Conservation (phyloP, 2,888 invertebrate genomes). For the Phlogophora meticulosa region DNA sequence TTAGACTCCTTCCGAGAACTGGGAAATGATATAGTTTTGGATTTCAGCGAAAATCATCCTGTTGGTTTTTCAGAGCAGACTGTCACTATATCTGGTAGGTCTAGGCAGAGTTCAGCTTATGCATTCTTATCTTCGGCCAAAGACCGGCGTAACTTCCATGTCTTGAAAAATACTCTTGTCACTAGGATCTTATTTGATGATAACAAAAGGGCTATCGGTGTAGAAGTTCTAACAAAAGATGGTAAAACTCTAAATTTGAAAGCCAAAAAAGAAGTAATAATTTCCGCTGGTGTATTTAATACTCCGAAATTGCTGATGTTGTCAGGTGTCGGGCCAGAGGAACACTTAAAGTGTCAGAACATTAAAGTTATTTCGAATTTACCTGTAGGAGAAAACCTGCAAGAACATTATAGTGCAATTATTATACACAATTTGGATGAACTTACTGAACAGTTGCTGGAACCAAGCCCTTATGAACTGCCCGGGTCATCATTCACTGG, state of each 20-base stretch:
- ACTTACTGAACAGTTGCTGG: constrained; percentile 78
- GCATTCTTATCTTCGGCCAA: constrained; percentile 73
- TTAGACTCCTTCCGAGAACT: constrained; percentile 78
- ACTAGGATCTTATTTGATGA: constrained; percentile 67
- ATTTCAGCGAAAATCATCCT: constrained; percentile 72
- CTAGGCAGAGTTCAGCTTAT: constrained; percentile 82
- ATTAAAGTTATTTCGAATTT: constrained; percentile 69
- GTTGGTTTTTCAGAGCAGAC: constrained; percentile 68
- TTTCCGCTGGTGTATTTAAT: constrained; percentile 73
- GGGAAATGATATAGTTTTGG: constrained; percentile 74
- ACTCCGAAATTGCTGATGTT: constrained; percentile 73
- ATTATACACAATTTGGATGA: constrained; percentile 60
- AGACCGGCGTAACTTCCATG: constrained; percentile 66
- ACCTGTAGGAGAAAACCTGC: constrained; percentile 74
- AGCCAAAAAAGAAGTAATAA: constrained; percentile 70
- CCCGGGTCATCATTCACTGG: constrained; percentile 62
- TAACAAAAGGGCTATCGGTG: constrained; percentile 61
- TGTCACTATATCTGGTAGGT: constrained; percentile 68
- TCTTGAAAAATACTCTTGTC: constrained; percentile 68
- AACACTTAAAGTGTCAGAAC: constrained; percentile 64
- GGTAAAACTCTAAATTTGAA: constrained; percentile 58
- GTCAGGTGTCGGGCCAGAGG: constrained; percentile 73
- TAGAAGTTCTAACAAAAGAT: constrained; percentile 59
- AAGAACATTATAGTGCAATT: constrained; percentile 67
- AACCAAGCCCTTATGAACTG: constrained; percentile 60